Evolutionary conservation across 2,888 invertebrate genomes (phyloP), one percentile per base, ranked within the genome.

Genomic region (Eupithecia pulchellata): DNA sequence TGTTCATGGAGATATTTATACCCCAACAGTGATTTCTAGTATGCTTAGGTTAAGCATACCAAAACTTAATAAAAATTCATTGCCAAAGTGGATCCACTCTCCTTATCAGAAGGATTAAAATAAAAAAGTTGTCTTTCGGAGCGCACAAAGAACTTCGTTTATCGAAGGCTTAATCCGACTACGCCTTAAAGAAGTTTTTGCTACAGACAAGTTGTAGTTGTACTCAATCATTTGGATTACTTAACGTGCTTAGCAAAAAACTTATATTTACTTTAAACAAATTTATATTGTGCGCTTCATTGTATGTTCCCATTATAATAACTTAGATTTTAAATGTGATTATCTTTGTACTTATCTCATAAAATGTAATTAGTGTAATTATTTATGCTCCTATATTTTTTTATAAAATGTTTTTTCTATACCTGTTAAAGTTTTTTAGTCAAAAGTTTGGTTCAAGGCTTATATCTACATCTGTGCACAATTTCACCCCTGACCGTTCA

Each of bases 191-290:
- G 8, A 57, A 17, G 57, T 57, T 29, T 57, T 17, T 57, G 29
- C 11, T 32, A 32, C 6, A 32, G 6, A 17, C 13, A 5, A n/a
- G n/a, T 20, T 9, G 17, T 0, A 2, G 57, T 17, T 8, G 14
- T 64, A 29, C 63, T 52, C 30, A 63, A 66, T 62, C 55, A 69
- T 66, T 66, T 30, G 30, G 30, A 62, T 57, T 39, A 27, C 65
- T 29, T 65, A 66, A 42, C 61, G 60, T 64, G 39, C 29, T n/a
- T 39, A 27, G 58, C 66, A 66, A 71, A 71, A 70, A 66, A 62
- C 55, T 30, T 60, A 3, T 52, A 52, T 52, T 52, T 52, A 57
- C 27, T 29, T 57, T 57, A 57, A 6, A 29, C 29, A 29, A 57
- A 29, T 62, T 66, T 39, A 63, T 42, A 47, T 36, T 68, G 57